Evolutionary conservation across 2,888 invertebrate species (phyloP).

Genomic region (Yponomeuta evonymella): DNA sequence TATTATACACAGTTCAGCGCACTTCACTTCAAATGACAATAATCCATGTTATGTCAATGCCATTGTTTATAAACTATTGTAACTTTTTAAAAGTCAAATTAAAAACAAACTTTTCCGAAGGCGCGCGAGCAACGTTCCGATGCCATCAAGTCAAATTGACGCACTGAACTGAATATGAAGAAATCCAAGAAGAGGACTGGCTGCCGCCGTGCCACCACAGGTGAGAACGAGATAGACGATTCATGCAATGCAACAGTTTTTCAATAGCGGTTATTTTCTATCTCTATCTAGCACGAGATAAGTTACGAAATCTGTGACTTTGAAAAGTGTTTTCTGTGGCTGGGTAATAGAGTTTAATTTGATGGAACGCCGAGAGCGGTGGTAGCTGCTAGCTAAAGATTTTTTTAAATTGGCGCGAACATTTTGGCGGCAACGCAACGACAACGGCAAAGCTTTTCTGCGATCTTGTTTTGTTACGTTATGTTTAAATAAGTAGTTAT

Average conservation of each 20-base stretch:
- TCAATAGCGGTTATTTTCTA: neutral
- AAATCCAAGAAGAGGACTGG: neutral
- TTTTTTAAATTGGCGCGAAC: slow-evolving; percentile 10
- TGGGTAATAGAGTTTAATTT: neutral
- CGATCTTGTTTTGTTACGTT: too few relatives aligned
- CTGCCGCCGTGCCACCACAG: neutral
- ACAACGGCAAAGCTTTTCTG: too few relatives aligned
- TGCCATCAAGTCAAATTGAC: slow-evolving; percentile 10
- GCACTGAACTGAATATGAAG: neutral
- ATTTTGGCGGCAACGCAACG: slow-evolving; percentile 5
- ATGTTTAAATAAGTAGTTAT: too few relatives aligned
- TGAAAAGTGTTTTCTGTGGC: neutral
- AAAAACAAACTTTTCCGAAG: neutral
- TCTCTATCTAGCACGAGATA: slow-evolving; percentile 10
- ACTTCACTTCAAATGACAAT: slow-evolving; percentile 37
- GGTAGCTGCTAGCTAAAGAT: neutral
- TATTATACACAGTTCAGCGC: slow-evolving; percentile 27
- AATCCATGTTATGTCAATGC: neutral
- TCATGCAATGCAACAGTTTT: neutral
- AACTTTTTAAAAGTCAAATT: neutral
- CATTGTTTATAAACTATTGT: slow-evolving; percentile 9
- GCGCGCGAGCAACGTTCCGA: slow-evolving; percentile 6
- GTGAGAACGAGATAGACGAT: slow-evolving; percentile 4
- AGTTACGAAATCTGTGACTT: slow-evolving; percentile 1
- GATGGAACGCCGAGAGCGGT: neutral